Conservation (phyloP, 2,888 invertebrate genomes). For the Philereme transversata region DNA sequence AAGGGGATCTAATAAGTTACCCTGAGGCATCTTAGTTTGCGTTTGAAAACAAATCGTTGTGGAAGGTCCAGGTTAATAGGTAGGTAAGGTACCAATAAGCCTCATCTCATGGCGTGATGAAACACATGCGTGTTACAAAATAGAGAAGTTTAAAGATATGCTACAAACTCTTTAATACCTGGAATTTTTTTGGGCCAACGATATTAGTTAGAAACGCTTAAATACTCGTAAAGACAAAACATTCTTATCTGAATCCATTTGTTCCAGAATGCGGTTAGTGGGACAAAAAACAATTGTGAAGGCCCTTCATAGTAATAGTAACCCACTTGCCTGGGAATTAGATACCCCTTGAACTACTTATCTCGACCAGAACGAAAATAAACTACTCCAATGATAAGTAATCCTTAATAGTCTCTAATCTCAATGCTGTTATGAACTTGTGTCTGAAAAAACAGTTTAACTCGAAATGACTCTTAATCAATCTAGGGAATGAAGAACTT, state of each 20-base stretch:
- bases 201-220: slow-evolving; percentile 35
- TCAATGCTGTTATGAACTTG: slow-evolving; percentile 30
- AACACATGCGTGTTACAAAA: slow-evolving; percentile 36
- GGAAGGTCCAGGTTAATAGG: slow-evolving; percentile 40
- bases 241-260: slow-evolving; percentile 48
- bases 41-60: slow-evolving; percentile 30
- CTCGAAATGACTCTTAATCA: slow-evolving; percentile 26
- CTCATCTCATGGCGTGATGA: slow-evolving; percentile 27
- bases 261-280: slow-evolving; percentile 68
- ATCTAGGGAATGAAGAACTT: slow-evolving; percentile 42
- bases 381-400: slow-evolving; percentile 45
- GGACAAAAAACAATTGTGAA: slow-evolving; percentile 68
- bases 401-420: slow-evolving; percentile 37
- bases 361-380: slow-evolving; percentile 53
- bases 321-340: slow-evolving; percentile 64
- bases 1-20: slow-evolving; percentile 14
- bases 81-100: slow-evolving; percentile 17
- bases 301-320: slow-evolving; percentile 64
- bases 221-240: slow-evolving; percentile 39
- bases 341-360: slow-evolving; percentile 76
- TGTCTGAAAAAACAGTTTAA: slow-evolving; percentile 19
- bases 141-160: slow-evolving; percentile 24
- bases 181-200: slow-evolving; percentile 20
- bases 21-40: slow-evolving; percentile 18
- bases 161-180: slow-evolving; percentile 18